phyloP scores from a whole-genome alignment of 2,888 invertebrate species.

The Meganola albula region DNA sequence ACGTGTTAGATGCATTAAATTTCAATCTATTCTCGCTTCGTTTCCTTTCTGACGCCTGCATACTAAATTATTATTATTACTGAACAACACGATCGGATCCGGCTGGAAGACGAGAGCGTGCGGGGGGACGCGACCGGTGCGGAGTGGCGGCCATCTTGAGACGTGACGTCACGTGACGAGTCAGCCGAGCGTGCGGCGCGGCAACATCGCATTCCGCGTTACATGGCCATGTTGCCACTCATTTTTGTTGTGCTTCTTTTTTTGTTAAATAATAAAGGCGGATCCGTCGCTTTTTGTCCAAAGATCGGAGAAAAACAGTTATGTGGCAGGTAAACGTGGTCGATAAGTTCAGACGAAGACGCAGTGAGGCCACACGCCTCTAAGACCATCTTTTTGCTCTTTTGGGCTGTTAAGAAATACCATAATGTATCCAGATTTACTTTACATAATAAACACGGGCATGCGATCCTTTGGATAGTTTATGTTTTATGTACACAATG shows the following conservation, averaged over 20 bases:
- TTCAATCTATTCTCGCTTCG: constrained; percentile 71
- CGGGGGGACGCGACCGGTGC: constrained; percentile 63
- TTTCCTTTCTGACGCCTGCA: constrained; percentile 71
- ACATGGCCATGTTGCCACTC: constrained; percentile 58
- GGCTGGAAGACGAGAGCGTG: constrained; percentile 62
- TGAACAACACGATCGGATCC: constrained; percentile 61
- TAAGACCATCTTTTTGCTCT: too few relatives aligned
- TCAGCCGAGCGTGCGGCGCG: constrained; percentile 65
- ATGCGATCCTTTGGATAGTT: too few relatives aligned
- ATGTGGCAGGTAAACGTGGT: constrained; percentile 61
- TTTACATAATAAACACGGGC: too few relatives aligned
- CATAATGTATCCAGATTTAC: too few relatives aligned
- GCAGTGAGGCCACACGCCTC: constrained; percentile 23
- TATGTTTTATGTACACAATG: too few relatives aligned
- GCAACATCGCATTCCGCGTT: constrained; percentile 60
- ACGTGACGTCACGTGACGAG: constrained; percentile 78
- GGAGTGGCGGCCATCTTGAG: constrained; percentile 76
- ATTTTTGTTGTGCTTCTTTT: constrained; percentile 57
- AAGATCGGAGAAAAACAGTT: constrained; percentile 69
- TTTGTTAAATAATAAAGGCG: constrained; percentile 61
- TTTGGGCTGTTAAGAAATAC: background rate
- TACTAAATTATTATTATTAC: constrained; percentile 72
- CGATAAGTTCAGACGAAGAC: constrained; percentile 37
- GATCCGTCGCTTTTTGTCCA: constrained; percentile 62
- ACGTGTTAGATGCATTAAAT: constrained; percentile 67